Conservation (phyloP, 2,888 invertebrate genomes). For the Aleiodes leptofemur region DNA sequence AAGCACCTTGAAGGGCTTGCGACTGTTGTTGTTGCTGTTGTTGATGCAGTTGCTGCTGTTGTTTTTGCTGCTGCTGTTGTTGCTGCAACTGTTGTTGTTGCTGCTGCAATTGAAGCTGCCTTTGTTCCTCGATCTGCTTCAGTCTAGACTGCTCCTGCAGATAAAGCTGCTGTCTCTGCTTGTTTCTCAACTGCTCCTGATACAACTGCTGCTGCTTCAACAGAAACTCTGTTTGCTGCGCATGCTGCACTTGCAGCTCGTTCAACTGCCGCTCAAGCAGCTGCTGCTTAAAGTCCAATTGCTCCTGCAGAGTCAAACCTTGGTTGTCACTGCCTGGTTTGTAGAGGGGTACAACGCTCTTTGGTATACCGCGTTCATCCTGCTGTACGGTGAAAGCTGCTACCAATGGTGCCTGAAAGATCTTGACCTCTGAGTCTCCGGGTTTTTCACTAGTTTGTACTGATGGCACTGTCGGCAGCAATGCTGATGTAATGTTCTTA, state of each 20-base stretch:
- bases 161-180: constrained; percentile 68
- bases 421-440: constrained; percentile 81
- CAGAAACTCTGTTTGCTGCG: constrained; percentile 83
- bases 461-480: constrained; percentile 36
- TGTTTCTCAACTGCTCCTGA: constrained; percentile 76
- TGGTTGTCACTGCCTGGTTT: constrained; percentile 75
- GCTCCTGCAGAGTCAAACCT: constrained; percentile 72
- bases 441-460: constrained; percentile 75
- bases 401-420: constrained; percentile 87
- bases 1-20: constrained; percentile 53
- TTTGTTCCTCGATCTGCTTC: constrained; percentile 66
- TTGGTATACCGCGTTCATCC: constrained; percentile 86
- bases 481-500: constrained; percentile 38
- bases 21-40: constrained; percentile 56
- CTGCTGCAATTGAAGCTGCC: constrained; percentile 60
- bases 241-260: constrained; percentile 81
- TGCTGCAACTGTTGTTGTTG: constrained; percentile 68
- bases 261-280: constrained; percentile 83
- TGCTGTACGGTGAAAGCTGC: constrained; percentile 92
- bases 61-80: constrained; percentile 65
- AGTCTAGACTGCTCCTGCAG: constrained; percentile 66
- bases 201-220: constrained; percentile 81
- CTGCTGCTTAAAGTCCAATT: constrained; percentile 82
- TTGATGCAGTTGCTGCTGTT: constrained; percentile 57
- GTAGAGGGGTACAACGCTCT: constrained; percentile 86